Evolutionary conservation across 1,140 invertebrate species (phyloP).

Genomic region (Cydia pomonella): DNA sequence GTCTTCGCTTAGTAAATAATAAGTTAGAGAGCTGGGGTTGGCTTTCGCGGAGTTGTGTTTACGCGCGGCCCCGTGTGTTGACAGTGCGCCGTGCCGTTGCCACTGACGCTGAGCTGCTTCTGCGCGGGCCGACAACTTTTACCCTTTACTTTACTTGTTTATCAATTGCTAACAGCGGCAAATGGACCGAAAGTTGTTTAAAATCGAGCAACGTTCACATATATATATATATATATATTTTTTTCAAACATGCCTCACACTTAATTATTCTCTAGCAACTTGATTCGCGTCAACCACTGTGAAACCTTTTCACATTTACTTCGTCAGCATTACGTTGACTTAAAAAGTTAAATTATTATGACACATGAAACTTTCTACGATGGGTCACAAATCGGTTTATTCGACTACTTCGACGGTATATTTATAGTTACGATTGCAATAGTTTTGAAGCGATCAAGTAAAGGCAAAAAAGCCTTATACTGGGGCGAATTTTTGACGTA

Average conservation of each 20-base stretch:
- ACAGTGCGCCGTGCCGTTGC: conserved; percentile 48
- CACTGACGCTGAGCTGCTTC: conserved; percentile 35
- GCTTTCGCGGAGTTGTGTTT: conserved; percentile 64
- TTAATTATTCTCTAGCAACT: no score
- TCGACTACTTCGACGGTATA: no score
- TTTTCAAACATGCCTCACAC: neutral
- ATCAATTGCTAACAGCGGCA: neutral
- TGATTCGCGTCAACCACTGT: no score
- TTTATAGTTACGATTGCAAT: neutral
- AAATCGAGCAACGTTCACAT: neutral
- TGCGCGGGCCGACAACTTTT: conserved; percentile 16
- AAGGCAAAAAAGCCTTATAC: no score
- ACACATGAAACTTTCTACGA: no score
- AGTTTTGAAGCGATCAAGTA: no score
- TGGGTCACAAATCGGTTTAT: no score
- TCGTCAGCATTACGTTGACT: no score
- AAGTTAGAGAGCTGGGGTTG: conserved; percentile 57
- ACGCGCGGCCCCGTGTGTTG: conserved; percentile 60
- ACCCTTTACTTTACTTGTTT: conserved; percentile 24
- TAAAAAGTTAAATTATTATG: no score
- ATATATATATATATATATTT: neutral
- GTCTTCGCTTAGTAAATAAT: conserved; percentile 63
- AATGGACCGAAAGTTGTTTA: neutral
- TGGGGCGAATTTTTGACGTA: no score
- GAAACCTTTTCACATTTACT: no score